Base-by-base conservation (phyloP, 2,888 invertebrate species). In the Plutella xylostella region DNA sequence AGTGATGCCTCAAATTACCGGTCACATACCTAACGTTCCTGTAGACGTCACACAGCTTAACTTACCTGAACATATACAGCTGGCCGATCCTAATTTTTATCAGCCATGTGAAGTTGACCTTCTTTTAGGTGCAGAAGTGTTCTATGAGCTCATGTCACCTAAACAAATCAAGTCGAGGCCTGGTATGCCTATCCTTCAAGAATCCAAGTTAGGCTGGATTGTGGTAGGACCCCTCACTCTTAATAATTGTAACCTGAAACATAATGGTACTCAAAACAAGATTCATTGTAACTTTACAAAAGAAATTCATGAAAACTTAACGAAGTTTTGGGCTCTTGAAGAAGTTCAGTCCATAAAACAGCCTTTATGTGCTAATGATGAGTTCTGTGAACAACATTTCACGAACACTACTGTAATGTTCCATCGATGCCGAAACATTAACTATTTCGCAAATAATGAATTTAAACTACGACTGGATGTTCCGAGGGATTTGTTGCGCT, bases 41-140 rank as follows among this genome's bases (percentile, higher is more conserved):
- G 11, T 39, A 4, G 33, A 33, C 11, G 30, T 38, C 28, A 19
- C 28, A 28, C 20, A 28, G 31, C 22, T 45, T 20, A 39, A 45
- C 39, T 17, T 45, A 15, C 45, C 45, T 15, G 33, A 20, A 15
- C 20, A 39, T 14, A 33, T 45, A 4, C 5, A 11, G 21, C 33
- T 45, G 39, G 45, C 45, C n/a, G 45, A 45, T 20, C 34, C 40
- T 11, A 38, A 25, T 14, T 43, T 37, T 30, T 37, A 21, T 18
- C 20, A 37, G 28, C 44, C 44, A 19, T 38, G 38, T 20, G 30
- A 28, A 15, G 30, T 44, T 30, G 44, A 38, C 15, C 20, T 43
- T 19, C 18, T 17, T 18, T 18, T 35, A 11, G 18, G 35, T 11
- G 35, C 35, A 7, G 35, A 35, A 7, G 18, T 35, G 9, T 35